phyloP scores from a whole-genome alignment of 2,797 vertebrate genomes.

The Crocodylus rhombifer region DNA sequence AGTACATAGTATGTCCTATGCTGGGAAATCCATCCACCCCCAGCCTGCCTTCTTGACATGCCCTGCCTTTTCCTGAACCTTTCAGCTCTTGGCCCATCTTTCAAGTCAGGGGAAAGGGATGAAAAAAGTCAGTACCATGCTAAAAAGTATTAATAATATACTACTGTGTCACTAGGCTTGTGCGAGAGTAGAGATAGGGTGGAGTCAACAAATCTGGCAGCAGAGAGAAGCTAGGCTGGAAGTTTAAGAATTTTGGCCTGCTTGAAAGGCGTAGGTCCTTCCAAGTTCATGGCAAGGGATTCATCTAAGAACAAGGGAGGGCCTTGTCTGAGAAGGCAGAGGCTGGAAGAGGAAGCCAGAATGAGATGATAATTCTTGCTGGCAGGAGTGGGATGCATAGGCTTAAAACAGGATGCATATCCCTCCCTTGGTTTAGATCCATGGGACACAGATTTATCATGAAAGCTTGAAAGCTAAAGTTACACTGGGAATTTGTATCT shows the following conservation, averaged over 20 bases:
- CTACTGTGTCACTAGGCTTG: background rate
- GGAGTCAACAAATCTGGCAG: background rate
- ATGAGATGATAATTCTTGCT: background rate
- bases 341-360: background rate
- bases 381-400: background rate
- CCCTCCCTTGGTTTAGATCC: background rate
- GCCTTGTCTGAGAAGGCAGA: background rate
- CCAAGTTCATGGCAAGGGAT: background rate
- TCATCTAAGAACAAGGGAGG: background rate
- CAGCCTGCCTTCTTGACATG: background rate
- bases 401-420: background rate
- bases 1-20: background rate
- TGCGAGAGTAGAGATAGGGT: background rate
- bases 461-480: background rate
- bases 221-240: background rate
- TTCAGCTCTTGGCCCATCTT: background rate
- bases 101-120: slow-evolving; percentile 29
- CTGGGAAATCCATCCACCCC: background rate
- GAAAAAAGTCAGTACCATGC: background rate
- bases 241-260: slow-evolving; percentile 30
- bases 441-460: background rate
- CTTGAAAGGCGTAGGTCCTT: background rate
- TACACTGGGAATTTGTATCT: background rate
- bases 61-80: slow-evolving; percentile 31
- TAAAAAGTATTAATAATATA: slow-evolving; percentile 5